Conservation (phyloP, 1,140 invertebrate genomes). For the Drosophila lini region DNA sequence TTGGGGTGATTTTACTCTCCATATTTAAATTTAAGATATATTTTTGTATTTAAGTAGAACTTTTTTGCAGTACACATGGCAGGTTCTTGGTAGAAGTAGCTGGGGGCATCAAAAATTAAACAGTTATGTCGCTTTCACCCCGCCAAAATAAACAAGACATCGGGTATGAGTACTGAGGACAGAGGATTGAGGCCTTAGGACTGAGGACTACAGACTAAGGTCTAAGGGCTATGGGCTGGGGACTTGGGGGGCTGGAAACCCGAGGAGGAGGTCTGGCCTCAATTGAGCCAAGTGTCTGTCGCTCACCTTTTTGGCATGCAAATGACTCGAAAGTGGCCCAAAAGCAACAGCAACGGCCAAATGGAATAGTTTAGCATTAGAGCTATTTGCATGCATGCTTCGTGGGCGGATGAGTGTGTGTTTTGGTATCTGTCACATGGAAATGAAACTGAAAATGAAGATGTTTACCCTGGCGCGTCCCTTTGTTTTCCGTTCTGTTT, state of each 20-base stretch:
- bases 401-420: constrained; percentile 30
- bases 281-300: constrained; percentile 57
- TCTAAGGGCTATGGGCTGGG: not conserved
- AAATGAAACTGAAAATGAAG: constrained; percentile 61
- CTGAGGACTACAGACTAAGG: not conserved
- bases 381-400: constrained; percentile 67
- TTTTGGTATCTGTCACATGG: constrained; percentile 43
- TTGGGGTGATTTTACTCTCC: not conserved
- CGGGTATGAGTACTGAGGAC: constrained; percentile 4
- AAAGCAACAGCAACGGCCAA: constrained; percentile 35
- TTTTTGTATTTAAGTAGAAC: no score
- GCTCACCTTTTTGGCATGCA: constrained; percentile 69
- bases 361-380: constrained; percentile 61
- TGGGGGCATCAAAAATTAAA: constrained; percentile 70
- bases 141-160: constrained; percentile 66
- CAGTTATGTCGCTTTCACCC: constrained; percentile 64
- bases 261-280: constrained; percentile 38
- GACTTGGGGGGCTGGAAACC: not conserved
- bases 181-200: not conserved
- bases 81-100: constrained; percentile 19
- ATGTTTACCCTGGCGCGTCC: constrained; percentile 51
- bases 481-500: constrained; percentile 14
- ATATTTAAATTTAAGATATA: not conserved
- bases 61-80: not conserved
- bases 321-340: constrained; percentile 59